Evolutionary conservation across 1,140 invertebrate species (phyloP).

Genomic region (Hyles euphorbiae): DNA sequence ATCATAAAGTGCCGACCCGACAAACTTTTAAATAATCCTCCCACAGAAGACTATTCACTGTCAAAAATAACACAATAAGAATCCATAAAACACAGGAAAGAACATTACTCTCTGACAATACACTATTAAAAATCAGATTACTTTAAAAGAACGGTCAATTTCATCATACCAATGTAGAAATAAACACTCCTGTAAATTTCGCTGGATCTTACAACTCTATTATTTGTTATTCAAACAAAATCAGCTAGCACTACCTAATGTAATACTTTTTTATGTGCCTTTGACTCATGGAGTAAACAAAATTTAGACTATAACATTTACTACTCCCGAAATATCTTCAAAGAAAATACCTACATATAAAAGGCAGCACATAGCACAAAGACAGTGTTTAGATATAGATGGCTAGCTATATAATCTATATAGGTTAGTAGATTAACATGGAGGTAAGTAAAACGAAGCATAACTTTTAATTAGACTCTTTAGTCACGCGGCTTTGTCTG

Average conservation of each 20-base stretch:
- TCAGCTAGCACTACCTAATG: background rate
- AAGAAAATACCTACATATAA: conserved; percentile 5
- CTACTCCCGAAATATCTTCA: conserved; percentile 3
- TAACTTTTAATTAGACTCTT: conserved; percentile 36
- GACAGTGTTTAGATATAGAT: conserved; percentile 2
- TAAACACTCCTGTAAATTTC: no score
- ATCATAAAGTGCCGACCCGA: no score
- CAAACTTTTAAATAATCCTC: no score
- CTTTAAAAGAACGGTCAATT: no score
- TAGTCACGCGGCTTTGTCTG: conserved; percentile 21
- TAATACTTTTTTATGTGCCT: conserved; percentile 3
- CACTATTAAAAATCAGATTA: no score
- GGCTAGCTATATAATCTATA: background rate
- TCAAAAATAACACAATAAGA: no score
- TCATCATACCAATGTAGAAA: no score
- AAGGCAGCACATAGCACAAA: background rate
- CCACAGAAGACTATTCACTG: no score
- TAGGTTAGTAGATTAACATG: conserved; percentile 13
- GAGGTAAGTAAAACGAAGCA: conserved; percentile 9
- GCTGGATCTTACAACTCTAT: background rate
- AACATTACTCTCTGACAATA: no score
- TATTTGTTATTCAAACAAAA: background rate
- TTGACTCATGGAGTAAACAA: conserved; percentile 8
- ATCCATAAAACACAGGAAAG: no score
- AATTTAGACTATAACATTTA: conserved; percentile 5